Base-by-base conservation (phyloP, 2,888 invertebrate genomes). In the Euplagia quadripunctaria region DNA sequence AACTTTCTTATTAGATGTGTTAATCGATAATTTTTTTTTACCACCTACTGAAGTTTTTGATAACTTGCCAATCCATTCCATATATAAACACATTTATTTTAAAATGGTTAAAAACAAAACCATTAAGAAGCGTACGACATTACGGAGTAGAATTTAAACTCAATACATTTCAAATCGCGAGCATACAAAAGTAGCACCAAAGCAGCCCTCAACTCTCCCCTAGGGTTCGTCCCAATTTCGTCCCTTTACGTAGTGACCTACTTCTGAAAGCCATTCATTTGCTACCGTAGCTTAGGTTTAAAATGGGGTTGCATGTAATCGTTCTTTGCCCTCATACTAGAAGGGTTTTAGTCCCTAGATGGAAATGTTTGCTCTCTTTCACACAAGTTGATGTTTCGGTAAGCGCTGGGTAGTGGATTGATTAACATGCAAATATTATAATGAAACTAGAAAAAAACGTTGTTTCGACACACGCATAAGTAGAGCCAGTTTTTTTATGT, bases 241-340 rank as follows among this genome's bases (percentile, higher is more conserved):
- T 92, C 94, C 94, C 93, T 93, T 91, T 88, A 89, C 90, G 89
- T 90, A 91, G 89, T 94, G 95, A 95, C 95, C 95, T 90, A 95
- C 90, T 94, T 95, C 89, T 88, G 85, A 89, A 90, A 92, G 90
- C 90, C 92, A 91, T 92, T 93, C 92, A 93, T 93, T 94, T 93
- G 89, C 89, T 87, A 89, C 89, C 87, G 91, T 90, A 89, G n/a
- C n/a, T n/a, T n/a, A n/a, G 93, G 91, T 92, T 92, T 91, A 93
- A 93, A 95, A 93, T 91, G 91, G 94, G 93, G 93, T 91, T 94
- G 92, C 90, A 91, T 92, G 90, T 92, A 93, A 93, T 94, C 91
- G 90, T 90, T 88, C 90, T 90, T 90, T 90, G 89, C 90, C 89
- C 88, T 87, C 85, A 85, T 84, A 88, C 82, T 86, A 83, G 80